These are phyloP conservation scores for Piliocolobus tephrosceles DNA, from an alignment of 2,113 vertebrate genomes.

Conservation along the genomic window DNA sequence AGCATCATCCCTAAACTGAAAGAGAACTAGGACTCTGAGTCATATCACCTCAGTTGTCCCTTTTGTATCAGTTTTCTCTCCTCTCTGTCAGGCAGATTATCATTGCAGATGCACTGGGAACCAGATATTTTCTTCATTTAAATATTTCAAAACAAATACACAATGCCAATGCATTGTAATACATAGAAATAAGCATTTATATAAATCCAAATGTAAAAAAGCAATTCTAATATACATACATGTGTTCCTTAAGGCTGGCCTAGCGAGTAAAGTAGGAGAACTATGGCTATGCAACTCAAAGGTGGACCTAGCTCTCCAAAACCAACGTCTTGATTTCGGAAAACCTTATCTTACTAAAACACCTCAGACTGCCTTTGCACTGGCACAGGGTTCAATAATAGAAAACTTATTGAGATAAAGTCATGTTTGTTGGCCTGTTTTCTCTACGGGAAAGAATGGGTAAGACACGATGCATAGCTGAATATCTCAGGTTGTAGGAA, in stretches of 20 bases:
- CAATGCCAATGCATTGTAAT: fast-evolving
- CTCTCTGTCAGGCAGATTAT: neutral
- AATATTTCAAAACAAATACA: neutral
- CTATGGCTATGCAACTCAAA: neutral
- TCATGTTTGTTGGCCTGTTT: neutral
- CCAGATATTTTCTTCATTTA: neutral
- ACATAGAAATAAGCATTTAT: neutral
- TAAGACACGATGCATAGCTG: neutral
- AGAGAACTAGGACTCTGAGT: neutral
- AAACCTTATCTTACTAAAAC: neutral
- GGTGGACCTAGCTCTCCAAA: too few relatives aligned
- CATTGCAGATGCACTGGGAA: neutral
- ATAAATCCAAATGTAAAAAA: neutral
- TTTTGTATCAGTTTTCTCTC: fast-evolving
- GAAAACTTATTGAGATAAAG: neutral
- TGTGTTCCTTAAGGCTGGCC: neutral
- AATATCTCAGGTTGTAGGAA: neutral
- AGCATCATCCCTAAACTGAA: neutral
- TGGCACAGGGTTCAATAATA: neutral
- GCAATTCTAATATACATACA: fast-evolving
- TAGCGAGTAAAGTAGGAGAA: neutral
- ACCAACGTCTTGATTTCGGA: neutral
- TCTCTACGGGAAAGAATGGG: neutral
- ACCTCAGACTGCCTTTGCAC: neutral
- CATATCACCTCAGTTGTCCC: fast-evolving